Conservation (phyloP, 2,888 invertebrate genomes). For the Stictocephala bisonia region DNA sequence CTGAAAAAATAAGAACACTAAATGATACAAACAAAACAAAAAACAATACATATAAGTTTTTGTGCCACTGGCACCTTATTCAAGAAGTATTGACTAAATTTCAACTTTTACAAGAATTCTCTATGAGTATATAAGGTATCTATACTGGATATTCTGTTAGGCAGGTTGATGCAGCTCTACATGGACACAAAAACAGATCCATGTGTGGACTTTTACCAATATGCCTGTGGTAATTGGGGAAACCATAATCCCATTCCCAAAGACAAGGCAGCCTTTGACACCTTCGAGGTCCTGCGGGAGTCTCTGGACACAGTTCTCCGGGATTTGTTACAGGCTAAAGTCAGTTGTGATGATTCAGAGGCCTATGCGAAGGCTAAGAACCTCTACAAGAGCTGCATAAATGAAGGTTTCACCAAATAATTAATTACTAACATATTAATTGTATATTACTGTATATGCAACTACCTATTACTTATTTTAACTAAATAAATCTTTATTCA, state of each 20-base stretch:
- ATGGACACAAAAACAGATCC: slow-evolving; percentile 81
- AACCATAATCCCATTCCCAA: slow-evolving; percentile 86
- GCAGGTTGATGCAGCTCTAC: slow-evolving; percentile 74
- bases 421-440: not conserved
- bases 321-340: slow-evolving; percentile 73
- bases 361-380: slow-evolving; percentile 85
- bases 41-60: no score
- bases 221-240: slow-evolving; percentile 89
- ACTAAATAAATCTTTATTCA: no score
- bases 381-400: slow-evolving; percentile 89
- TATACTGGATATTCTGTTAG: slow-evolving; percentile 46
- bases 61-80: no score
- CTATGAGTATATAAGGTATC: no score
- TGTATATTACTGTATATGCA: no score
- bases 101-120: no score
- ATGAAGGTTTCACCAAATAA: slow-evolving; percentile 72
- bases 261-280: slow-evolving; percentile 89
- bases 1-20: no score
- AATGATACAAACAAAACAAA: no score
- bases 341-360: slow-evolving; percentile 64
- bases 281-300: slow-evolving; percentile 89
- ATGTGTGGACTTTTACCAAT: slow-evolving; percentile 86
- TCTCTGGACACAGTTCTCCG: slow-evolving; percentile 78
- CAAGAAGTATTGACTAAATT: no score
- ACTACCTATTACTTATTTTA: no score